Base-by-base conservation (phyloP, 2,888 invertebrate species). In the Phymatocera aterrima region DNA sequence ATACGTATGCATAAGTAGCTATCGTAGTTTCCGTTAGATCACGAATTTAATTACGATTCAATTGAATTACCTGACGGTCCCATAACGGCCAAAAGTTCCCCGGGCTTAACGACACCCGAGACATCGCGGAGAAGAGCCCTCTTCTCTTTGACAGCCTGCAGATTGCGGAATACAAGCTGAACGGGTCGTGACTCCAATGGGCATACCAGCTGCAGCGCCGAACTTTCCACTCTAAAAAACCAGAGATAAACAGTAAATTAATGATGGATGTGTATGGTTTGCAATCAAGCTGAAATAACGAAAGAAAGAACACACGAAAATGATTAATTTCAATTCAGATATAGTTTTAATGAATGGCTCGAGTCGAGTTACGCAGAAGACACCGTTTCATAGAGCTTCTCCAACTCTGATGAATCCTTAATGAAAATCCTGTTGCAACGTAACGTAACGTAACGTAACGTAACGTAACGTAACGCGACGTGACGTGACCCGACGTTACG, bases 81-180 rank as follows among this genome's bases (percentile, higher is more conserved):
- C 95, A 96, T 96, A 80, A 96, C 94, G 83, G 96, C 96, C 85
- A 96, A 91, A 80, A 96, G 92, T 88, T 96, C 95, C 72, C 96
- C 96, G 21, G 95, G 95, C 84, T 94, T 93, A 83, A 95, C 95
- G 84, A 94, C 91, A 51, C 96, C 96, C 87, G 94, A 94, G 85
- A 96, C 94, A 91, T 95, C 94, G 83, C 93, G 92, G 78, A 96
- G 92, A 83, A 95, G 94, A 72, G 92, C 92, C 78, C 94, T 92
- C 82, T 93, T 91, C 82, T 90, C 91, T 83, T 91, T 90, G 83
- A 89, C 90, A 83, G 93, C 93, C 83, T 93, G 93, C 82, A 94
- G 89, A 81, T 93, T 93, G 84, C 93, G 92, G 91, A 94, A 94
- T 85, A 94, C 93, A 87, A 94, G 91, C 90, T 94, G 94, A 83